These are phyloP conservation scores for Coregonus sp. DNA, from an alignment of 2,797 vertebrate species.

Conservation along the genomic window DNA sequence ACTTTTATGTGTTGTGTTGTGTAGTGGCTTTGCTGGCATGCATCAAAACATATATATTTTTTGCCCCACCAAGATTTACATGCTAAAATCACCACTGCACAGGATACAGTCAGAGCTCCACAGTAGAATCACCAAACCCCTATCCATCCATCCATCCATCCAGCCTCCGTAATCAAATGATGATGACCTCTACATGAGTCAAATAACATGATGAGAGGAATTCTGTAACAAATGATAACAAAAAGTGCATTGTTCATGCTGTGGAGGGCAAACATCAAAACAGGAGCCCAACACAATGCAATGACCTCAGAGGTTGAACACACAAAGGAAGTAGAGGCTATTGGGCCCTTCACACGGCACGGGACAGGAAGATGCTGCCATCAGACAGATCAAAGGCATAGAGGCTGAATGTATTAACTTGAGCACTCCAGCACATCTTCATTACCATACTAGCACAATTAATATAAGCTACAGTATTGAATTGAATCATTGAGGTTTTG, in stretches of 20 bases:
- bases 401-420: slow-evolving; percentile 13
- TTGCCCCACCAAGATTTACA: too few relatives aligned
- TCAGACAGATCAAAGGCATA: slow-evolving; percentile 42
- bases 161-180: slow-evolving; percentile 43
- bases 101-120: not conserved
- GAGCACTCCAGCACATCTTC: not conserved
- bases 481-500: not conserved
- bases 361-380: slow-evolving; percentile 19
- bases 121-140: not conserved
- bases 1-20: not conserved
- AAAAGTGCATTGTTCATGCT: slow-evolving; percentile 64
- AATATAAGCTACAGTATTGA: not conserved
- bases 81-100: not conserved
- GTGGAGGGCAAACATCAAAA: slow-evolving; percentile 62
- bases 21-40: too few relatives aligned
- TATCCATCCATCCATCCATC: not conserved
- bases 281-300: slow-evolving; percentile 67
- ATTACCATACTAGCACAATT: not conserved
- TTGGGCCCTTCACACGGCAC: slow-evolving; percentile 38
- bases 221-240: slow-evolving; percentile 52
- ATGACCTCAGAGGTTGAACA: slow-evolving; percentile 63
- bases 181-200: slow-evolving; percentile 43
- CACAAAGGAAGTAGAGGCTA: slow-evolving; percentile 60
- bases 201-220: slow-evolving; percentile 59
- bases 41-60: too few relatives aligned